phyloP scores from a whole-genome alignment of 2,797 vertebrate species.

The Cynopterus sphinx region DNA sequence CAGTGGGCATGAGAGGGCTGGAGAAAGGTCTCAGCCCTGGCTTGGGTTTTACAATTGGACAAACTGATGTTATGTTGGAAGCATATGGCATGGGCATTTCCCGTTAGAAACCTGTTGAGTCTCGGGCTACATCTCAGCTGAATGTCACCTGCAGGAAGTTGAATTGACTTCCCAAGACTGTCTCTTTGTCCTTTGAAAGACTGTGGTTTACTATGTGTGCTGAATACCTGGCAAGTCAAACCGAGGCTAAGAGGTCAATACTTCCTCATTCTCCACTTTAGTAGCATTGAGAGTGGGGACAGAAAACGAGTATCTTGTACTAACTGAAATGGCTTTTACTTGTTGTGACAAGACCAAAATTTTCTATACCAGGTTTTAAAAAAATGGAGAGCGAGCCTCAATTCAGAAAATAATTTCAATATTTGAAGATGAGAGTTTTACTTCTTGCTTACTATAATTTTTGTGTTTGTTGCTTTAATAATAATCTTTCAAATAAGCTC shows the following conservation, averaged over 20 bases:
- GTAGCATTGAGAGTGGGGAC: not conserved
- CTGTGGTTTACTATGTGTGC: not conserved
- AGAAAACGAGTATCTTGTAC: not conserved
- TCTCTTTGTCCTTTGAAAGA: not conserved
- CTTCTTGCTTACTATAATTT: not conserved
- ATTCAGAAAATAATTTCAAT: conserved; percentile 22
- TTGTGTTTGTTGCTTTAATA: not conserved
- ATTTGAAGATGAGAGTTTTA: conserved; percentile 26
- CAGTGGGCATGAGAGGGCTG: not conserved
- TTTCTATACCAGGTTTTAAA: not conserved
- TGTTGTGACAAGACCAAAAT: not conserved
- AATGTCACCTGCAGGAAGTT: not conserved
- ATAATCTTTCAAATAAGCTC: not conserved
- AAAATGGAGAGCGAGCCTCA: not conserved
- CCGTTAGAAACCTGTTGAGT: not conserved
- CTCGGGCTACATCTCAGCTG: not conserved
- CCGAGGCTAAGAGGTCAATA: not conserved
- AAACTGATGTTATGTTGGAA: not conserved
- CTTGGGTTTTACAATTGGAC: not conserved
- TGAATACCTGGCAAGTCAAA: not conserved
- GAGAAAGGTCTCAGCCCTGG: not conserved
- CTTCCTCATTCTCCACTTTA: not conserved
- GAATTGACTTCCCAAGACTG: not conserved
- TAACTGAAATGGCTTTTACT: not conserved
- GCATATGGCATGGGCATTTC: no score